Percentiles rank a stretch among this genome's conserved stretches.
phyloP scores from a whole-genome alignment of 2,113 vertebrate species.

The Budorcas taxicolor region DNA sequence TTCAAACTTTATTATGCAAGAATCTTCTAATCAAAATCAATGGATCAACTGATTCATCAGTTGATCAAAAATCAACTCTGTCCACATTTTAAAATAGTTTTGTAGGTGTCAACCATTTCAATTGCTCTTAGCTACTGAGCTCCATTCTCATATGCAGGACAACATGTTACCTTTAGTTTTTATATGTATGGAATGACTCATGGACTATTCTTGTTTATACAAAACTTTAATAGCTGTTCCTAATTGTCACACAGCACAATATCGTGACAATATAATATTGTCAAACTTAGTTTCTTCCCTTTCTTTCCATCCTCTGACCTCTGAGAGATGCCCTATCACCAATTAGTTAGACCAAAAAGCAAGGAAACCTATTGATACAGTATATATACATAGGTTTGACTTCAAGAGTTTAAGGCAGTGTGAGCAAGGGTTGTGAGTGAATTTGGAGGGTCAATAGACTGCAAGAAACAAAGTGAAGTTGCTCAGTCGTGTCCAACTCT shows the following conservation, averaged over 20 bases:
- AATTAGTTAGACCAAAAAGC: not conserved
- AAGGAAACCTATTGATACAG: not conserved
- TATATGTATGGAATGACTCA: not conserved
- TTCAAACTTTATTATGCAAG: not conserved
- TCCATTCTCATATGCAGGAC: not conserved
- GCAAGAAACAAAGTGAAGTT: no score
- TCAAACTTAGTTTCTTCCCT: not conserved
- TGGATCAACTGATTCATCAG: no score
- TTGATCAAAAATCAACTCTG: not conserved
- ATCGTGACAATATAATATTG: not conserved
- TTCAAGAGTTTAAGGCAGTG: not conserved
- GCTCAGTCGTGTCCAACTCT: no score
- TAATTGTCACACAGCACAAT: not conserved
- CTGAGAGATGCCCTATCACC: no score
- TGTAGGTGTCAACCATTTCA: not conserved
- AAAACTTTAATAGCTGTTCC: not conserved
- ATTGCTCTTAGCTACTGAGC: not conserved
- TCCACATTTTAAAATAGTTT: not conserved
- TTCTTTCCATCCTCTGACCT: not conserved
- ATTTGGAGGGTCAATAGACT: not conserved
- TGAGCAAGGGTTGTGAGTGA: not conserved
- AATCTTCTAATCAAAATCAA: not conserved
- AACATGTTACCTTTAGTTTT: not conserved
- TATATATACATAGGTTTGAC: not conserved
- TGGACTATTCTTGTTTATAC: not conserved